Conservation (phyloP, 2,797 vertebrate species). For the Sebastolobus alascanus region DNA sequence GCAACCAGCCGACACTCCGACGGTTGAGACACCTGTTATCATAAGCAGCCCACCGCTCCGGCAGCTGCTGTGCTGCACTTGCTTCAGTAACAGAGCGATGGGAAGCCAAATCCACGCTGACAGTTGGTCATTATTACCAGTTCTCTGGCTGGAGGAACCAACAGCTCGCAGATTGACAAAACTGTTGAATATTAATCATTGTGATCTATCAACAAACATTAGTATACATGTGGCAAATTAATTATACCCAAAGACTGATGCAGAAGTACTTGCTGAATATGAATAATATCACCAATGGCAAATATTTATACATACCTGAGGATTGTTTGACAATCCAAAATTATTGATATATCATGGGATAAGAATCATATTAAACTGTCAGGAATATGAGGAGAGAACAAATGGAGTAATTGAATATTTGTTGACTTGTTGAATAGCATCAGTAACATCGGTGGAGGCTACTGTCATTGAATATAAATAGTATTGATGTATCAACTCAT, state of each 20-base stretch:
- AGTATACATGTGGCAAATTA: slow-evolving; percentile 53
- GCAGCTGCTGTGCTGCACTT: slow-evolving; percentile 67
- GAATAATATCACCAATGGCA: slow-evolving; percentile 34
- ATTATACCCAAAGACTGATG: slow-evolving; percentile 29
- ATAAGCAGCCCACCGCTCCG: slow-evolving; percentile 59
- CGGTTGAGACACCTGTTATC: slow-evolving; percentile 77
- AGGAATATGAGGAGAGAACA: slow-evolving; percentile 9
- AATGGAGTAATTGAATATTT: slow-evolving; percentile 25
- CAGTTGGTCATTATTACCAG: slow-evolving; percentile 68
- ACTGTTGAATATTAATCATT: slow-evolving; percentile 63
- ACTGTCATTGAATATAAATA: not conserved
- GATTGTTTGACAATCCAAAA: slow-evolving; percentile 36
- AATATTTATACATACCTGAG: slow-evolving; percentile 45
- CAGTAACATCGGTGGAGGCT: slow-evolving; percentile 3
- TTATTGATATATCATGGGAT: slow-evolving; percentile 30
- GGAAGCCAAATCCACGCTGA: slow-evolving; percentile 61
- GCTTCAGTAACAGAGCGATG: slow-evolving; percentile 64
- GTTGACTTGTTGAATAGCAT: slow-evolving; percentile 18
- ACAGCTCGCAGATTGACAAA: slow-evolving; percentile 43
- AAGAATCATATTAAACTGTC: slow-evolving; percentile 26
- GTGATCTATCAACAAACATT: slow-evolving; percentile 63
- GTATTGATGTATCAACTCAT: not conserved
- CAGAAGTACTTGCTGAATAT: slow-evolving; percentile 23
- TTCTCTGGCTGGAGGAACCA: slow-evolving; percentile 52
- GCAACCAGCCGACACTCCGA: slow-evolving; percentile 70